A percentile compares a stretch with the other conserved stretches of the same genome.
Conservation (phyloP, 2,797 vertebrate genomes). For the Lepilemur septentrionalis region DNA sequence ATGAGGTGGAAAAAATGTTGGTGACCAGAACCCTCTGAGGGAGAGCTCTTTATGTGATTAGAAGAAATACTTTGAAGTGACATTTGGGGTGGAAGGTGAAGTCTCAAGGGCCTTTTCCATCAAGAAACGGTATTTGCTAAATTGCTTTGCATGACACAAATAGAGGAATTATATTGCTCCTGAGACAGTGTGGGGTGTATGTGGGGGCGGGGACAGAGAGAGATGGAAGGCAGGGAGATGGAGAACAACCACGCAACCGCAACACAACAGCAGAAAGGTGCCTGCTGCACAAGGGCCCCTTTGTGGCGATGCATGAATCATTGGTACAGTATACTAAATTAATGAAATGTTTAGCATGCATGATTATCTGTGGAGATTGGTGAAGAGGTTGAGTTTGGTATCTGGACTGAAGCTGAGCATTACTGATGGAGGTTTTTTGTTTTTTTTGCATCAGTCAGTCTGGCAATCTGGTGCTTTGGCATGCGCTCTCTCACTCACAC, state of each 20-base stretch:
- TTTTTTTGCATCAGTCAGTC: neutral
- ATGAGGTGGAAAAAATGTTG: slow-evolving; percentile 50
- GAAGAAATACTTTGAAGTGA: slow-evolving; percentile 58
- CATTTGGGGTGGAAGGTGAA: slow-evolving; percentile 53
- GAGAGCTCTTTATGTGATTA: slow-evolving; percentile 37
- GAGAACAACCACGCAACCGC: neutral
- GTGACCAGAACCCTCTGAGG: slow-evolving; percentile 29
- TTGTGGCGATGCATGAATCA: neutral
- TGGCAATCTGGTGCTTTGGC: neutral
- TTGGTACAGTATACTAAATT: neutral
- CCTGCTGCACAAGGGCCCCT: neutral
- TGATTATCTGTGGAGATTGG: neutral
- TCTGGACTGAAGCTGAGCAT: neutral
- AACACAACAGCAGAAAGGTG: neutral
- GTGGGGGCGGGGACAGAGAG: neutral
- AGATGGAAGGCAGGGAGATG: neutral
- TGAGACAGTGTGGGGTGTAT: neutral
- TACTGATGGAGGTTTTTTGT: neutral
- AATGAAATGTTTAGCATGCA: neutral
- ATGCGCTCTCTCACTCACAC: neutral
- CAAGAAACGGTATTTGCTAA: slow-evolving; percentile 6
- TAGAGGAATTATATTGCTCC: neutral
- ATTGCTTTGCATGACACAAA: slow-evolving; percentile 20
- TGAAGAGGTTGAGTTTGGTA: neutral
- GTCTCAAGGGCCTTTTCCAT: slow-evolving; percentile 53